Base-by-base conservation (phyloP, 2,888 invertebrate genomes). In the Magallana nippona region DNA sequence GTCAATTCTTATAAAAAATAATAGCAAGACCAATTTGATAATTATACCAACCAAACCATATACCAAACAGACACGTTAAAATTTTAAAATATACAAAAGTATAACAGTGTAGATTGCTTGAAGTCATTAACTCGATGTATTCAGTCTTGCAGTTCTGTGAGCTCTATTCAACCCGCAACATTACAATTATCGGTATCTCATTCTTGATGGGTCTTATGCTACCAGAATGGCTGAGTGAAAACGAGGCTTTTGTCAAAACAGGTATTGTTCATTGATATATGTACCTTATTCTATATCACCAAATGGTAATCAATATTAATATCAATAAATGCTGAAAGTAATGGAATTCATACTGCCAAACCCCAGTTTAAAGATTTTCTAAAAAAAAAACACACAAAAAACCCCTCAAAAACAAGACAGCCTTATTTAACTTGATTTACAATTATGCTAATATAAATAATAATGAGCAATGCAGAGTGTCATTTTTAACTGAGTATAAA, bases 151-250 rank as follows among this genome's bases (percentile, higher is more conserved):
- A 93, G 84, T 91, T 88, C 83, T 96, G 98, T 60, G 96, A 98
- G 92, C 94, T 98, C 87, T 96, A 97, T 93, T 97, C 97, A 44
- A 96, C 97, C 0, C 95, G 98, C 82, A 98, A 98, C 95, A 95
- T 98, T 79, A 98, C 97, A 93, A 97, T 98, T 89, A 95, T 98
- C 57, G 98, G 98, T n/a, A 96, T 98, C 91, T 97, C 98, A 8
- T 95, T 98, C 85, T 97, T 98, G 94, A 96, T 97, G 90, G 97
- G 97, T 1, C 94, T 98, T 95, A 95, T 93, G 85, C 88, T 95
- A 10, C 94, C 94, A 0, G 83, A 90, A 44, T 94, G 92, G 91
- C 82, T 94, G 19, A 86, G 86, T 10, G 17, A 81, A 19, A 71
- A 83, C 57, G 57, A 56, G 3, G 27, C 80, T 55, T 82, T 82